Base-by-base conservation (phyloP, 2,888 invertebrate species). In the Drosophila conformis region DNA sequence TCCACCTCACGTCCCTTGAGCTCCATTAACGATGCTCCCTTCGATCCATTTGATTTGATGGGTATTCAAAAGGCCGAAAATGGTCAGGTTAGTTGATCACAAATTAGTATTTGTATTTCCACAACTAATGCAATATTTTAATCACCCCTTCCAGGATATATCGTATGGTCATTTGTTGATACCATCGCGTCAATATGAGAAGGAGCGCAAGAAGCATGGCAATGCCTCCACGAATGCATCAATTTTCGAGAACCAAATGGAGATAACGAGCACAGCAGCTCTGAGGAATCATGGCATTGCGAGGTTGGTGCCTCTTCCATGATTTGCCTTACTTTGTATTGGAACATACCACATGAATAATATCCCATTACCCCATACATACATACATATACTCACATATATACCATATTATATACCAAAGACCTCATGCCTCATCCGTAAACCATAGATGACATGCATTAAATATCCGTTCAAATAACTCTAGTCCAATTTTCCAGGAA, bases 81-180 rank as follows among this genome's bases (percentile, higher is more conserved):
- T 93, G 98, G 97, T 63, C 97, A 97, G 96, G 98, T 98, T 93
- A 95, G 72, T 63, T 6, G 2, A 15, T 0, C 25, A 3, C 25
- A 25, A 13, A 8, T 8, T 15, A 38, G 62, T 25, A 27, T 0
- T 18, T 18, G 18, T 18, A 33, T 0, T 33, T 38, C 10, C 6
- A 5, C 18, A 40, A 52, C 4, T 56, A 49, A 61, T 29, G 4
- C 18, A 53, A 6, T 21, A n/a, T 35, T 5, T 21, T 13, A 5
- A 49, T 18, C 11, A 25, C 0, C 11, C 0, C 5, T 2, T 7
- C 3, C 90, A 96, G 96, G 98, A 98, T 93, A 95, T 97, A 85
- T 98, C 98, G 25, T 98, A 98, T 93, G 97, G 97, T 42, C 96
- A 97, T 91, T 94, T 98, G 70, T 94, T 98, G 77, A 95, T 96